Base-by-base conservation (phyloP, 1,140 invertebrate species). In the Macrosteles quadrilineatus region DNA sequence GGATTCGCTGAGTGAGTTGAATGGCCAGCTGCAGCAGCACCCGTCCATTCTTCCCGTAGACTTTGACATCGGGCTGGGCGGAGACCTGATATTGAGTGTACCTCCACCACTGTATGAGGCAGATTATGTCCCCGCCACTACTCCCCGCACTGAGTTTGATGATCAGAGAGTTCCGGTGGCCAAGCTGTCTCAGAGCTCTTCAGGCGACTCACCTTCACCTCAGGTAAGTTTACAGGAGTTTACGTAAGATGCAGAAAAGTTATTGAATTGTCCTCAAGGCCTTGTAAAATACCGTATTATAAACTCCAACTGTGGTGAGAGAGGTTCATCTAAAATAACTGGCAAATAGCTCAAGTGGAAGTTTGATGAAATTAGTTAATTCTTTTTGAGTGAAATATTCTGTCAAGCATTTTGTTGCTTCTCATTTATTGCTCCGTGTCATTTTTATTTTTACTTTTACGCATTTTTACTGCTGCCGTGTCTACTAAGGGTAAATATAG, bases 11-110 rank as follows among this genome's bases (percentile, higher is more conserved):
- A 86, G 85, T 36, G 90, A 94, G 81, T 80, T 95, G 64, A 92
- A 93, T 64, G 87, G 85, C 40, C 92, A 95, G 80, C 83, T 95
- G 45, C 86, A 86, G 45, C 90, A 93, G 76, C 94, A 97, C 84
- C 95, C 95, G 12, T 96, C 94, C 17, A 95, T 96, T 76, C 81
- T 96, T 68, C 93, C 95, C 53, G 90, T 90, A 32, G 94, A 97
- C 80, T 96, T 97, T 83, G 94, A 97, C 80, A 94, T 97, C 47
- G 90, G 87, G 70, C 85, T 88, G 32, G 85, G 88, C 75, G 92
- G 91, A 76, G 85, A 87, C 55, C 74, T 90, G 25, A 81, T 87
- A 45, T 63, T 73, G 14, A 72, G 59, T 72, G 65, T 72, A 40
- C 72, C 76, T 62, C 70, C 73, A 23, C 74, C 74, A 55, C 74